Conservation (phyloP, 1,140 invertebrate genomes). For the Heliconius eleuchia region DNA sequence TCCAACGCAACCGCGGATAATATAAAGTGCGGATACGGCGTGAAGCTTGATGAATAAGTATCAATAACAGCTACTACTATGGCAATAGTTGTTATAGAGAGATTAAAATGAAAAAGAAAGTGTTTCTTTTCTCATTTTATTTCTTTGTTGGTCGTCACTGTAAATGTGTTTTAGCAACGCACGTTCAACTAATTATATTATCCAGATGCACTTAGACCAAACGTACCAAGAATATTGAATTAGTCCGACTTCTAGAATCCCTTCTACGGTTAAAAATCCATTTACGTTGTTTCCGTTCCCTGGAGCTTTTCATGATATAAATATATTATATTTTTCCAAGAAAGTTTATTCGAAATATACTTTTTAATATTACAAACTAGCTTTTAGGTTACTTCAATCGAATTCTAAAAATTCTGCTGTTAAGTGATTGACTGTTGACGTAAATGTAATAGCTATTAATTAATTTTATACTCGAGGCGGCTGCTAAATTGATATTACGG, state of each 20-base stretch:
- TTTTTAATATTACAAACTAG: not conserved
- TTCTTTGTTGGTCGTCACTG: not conserved
- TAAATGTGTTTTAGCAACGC: not conserved
- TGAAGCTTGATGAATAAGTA: too few relatives aligned
- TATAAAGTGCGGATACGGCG: too few relatives aligned
- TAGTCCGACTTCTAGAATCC: not conserved
- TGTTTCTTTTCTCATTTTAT: not conserved
- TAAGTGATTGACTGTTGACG: not conserved
- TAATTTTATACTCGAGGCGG: not conserved
- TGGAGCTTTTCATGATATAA: slow-evolving; percentile 1
- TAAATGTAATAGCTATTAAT: not conserved
- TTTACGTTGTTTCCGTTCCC: not conserved
- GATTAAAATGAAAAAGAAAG: not conserved
- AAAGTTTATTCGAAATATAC: not conserved
- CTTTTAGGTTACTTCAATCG: not conserved
- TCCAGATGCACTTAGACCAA: slow-evolving; percentile 4
- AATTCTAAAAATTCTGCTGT: not conserved
- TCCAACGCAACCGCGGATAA: too few relatives aligned
- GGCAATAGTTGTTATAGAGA: too few relatives aligned
- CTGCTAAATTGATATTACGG: not conserved
- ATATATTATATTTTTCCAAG: not conserved
- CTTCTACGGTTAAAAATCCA: slow-evolving; percentile 7
- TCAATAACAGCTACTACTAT: not conserved
- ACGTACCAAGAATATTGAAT: slow-evolving; percentile 7
- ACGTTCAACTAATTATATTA: slow-evolving; percentile 3